Evolutionary conservation across 1,140 invertebrate genomes (phyloP).

Genomic region (Papilio polytes): DNA sequence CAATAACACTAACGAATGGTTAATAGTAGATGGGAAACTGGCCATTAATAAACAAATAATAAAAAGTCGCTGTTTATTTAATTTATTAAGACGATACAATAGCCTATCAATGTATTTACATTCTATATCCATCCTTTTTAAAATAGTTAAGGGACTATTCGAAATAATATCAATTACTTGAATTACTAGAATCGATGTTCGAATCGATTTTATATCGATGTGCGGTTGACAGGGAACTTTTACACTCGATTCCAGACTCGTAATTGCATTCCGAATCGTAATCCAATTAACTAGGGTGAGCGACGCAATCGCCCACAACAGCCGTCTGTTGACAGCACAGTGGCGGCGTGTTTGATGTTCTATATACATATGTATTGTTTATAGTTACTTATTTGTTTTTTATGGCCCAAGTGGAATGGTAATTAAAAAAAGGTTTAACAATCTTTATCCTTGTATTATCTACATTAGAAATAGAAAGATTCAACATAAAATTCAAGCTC

Average conservation of each 20-base stretch:
- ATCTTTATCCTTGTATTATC: not conserved
- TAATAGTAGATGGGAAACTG: no score
- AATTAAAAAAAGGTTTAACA: not conserved
- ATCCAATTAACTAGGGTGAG: not conserved
- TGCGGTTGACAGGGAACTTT: not conserved
- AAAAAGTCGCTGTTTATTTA: no score
- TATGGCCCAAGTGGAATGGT: not conserved
- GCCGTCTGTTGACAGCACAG: not conserved
- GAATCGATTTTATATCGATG: not conserved
- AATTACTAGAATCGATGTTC: not conserved
- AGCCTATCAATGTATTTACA: no score
- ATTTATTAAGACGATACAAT: no score
- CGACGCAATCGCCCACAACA: not conserved
- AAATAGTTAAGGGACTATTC: not conserved
- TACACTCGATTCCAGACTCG: not conserved
- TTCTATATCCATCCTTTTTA: no score
- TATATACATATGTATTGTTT: not conserved
- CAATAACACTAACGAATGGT: no score
- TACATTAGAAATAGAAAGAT: not conserved
- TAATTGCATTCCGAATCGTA: conserved; percentile 8
- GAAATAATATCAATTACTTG: not conserved
- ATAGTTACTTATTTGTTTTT: not conserved
- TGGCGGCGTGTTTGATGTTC: not conserved
- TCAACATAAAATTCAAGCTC: not conserved
- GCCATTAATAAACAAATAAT: no score